phyloP scores from a whole-genome alignment of 2,113 vertebrate genomes.

The Antigone vipio region DNA sequence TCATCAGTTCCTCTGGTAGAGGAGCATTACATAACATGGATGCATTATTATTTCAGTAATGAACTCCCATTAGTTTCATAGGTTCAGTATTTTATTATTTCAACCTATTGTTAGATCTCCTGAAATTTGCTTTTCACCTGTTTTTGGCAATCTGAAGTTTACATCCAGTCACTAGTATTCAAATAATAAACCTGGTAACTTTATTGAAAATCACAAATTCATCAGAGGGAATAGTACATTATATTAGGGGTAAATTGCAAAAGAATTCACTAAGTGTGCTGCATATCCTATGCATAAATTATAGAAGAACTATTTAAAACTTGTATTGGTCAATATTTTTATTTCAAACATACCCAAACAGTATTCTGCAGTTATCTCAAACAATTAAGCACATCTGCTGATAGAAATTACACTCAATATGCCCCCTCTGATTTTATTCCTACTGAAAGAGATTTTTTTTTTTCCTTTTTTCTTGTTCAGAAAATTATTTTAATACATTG shows the following conservation, averaged over 20 bases:
- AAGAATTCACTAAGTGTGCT: neutral
- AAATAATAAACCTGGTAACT: too few species aligned
- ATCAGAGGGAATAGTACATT: neutral
- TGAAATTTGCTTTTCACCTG: neutral
- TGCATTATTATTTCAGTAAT: neutral
- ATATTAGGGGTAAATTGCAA: neutral
- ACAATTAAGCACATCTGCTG: neutral
- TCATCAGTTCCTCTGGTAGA: neutral
- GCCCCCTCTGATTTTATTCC: neutral
- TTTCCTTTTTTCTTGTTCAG: neutral
- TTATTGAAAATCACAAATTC: neutral
- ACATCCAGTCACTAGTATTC: neutral
- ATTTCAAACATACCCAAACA: neutral
- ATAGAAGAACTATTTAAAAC: neutral
- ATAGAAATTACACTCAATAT: neutral
- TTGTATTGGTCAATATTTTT: neutral
- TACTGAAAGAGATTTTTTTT: neutral
- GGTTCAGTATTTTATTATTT: neutral
- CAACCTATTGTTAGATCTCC: neutral
- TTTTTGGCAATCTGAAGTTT: neutral
- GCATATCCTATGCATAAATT: neutral
- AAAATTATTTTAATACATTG: neutral
- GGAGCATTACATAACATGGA: neutral
- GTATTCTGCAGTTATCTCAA: neutral
- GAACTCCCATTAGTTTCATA: neutral